Evolutionary conservation across 2,888 invertebrate species (phyloP), one percentile per base, ranked within the genome.

Genomic region (Dryomyza anilis): DNA sequence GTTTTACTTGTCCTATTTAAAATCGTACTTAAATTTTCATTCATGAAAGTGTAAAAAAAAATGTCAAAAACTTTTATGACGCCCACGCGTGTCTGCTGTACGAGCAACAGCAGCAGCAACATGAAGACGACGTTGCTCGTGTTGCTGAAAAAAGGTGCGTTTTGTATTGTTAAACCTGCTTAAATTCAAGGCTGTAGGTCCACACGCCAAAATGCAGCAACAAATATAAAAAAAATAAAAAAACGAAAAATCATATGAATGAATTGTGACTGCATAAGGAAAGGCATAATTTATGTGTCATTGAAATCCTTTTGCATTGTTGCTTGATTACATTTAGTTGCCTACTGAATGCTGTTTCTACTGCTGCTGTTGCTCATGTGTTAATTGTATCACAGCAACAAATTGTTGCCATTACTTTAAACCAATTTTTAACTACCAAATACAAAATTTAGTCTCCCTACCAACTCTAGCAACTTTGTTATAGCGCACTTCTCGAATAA

Each of bases 221-320:
- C 25, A 52, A 52, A 33, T 29, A 29, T 23, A 19, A 30, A 46
- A 46, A 30, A 45, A 45, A 3, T 14, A 45, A n/a, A 39, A 57
- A 14, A 25, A 45, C 23, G 21, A 7, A 7, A 43, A 25, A 12
- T 5, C 45, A 52, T 12, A 27, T 43, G 57, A 50, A 67, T 61
- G 56, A 21, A 59, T 39, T 25, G 30, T 33, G 12, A 27, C 45
- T 21, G 19, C 48, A 61, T 43, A 61, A 52, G 61, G 52, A 50
- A 58, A 64, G 58, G 58, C 76, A 77, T 78, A 77, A 76, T 76
- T 76, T 78, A 76, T 76, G 77, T 76, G 67, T 58, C 70, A 64
- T 64, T 62, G 61, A 39, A 53, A 45, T 43, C 61, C 61, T 53
- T 61, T 53, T 43, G 14, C 50, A 64, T 67, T 67, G 64, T 67